Evolutionary conservation across 2,888 invertebrate species (phyloP), one percentile per base, ranked within the genome.

Genomic region (Volucella inflata): DNA sequence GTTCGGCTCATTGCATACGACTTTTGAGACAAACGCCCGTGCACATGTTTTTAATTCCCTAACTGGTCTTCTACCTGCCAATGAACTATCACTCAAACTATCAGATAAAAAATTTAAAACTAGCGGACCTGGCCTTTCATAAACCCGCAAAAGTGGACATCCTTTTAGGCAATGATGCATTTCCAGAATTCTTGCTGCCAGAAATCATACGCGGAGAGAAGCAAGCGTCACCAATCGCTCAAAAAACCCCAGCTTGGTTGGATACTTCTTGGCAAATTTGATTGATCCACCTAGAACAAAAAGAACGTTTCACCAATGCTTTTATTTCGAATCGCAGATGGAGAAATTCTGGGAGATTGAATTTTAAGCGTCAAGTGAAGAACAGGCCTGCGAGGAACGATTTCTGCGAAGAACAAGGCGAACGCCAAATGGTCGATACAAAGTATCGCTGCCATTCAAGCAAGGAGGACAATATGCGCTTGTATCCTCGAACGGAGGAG

Each of bases 111-210:
- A 50, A 57, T 44, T n/a, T 70, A 46, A n/a, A n/a, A 30, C 21
- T 70, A 16, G 57, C 70, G 10, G 70, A 70, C 44, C 71, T 38
- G 9, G 11, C 16, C 2, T 50, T 57, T 59, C 16, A 14, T 10
- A 57, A 6, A 30, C 48, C 59, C 16, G 42, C 16, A 8, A 51
- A 1, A 4, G 68, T 46, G 3, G 46, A 70, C 46, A 21, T 57
- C 11, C 55, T 70, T 30, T 38, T 70, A 16, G 68, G 68, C 53
- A 55, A 21, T 44, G 68, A 70, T 16, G 68, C 57, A 14, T 70
- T 57, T 11, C 12, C 55, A 11, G 57, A 65, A 65, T 38, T 50
- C 11, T 17, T 65, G 36, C 65, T 65, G 12, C 65, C 51, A 21
- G 21, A 21, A 4, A 21, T 21, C 21, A 21, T 21, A 21, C 21